These are phyloP conservation scores for Conchocele bisecta DNA, from an alignment of 2,888 invertebrate genomes.

Conservation along the genomic window DNA sequence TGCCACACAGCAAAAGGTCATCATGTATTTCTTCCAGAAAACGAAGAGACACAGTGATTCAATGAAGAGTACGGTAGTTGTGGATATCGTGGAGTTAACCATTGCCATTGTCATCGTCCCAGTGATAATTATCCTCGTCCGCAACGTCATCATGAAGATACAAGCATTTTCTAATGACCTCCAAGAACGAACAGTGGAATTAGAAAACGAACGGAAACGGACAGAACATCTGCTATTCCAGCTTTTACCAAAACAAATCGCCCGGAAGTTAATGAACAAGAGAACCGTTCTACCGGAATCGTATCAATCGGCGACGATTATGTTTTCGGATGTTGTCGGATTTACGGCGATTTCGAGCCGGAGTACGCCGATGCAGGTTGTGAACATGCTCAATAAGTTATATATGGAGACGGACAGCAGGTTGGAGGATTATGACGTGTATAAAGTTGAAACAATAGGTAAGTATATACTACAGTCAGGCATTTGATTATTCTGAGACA, in stretches of 20 bases:
- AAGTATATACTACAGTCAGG: too few species aligned
- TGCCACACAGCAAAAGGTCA: too few species aligned
- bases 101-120: slow-evolving; percentile 41
- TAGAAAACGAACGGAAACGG: slow-evolving; percentile 52
- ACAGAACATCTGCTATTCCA: slow-evolving; percentile 54
- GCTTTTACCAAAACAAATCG: slow-evolving; percentile 55
- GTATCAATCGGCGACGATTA: slow-evolving; percentile 57
- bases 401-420: slow-evolving; percentile 71
- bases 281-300: slow-evolving; percentile 48
- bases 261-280: slow-evolving; percentile 45
- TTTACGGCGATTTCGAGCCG: slow-evolving; percentile 51
- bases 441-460: slow-evolving; percentile 77
- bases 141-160: slow-evolving; percentile 46
- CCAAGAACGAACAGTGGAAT: slow-evolving; percentile 37
- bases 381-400: slow-evolving; percentile 70
- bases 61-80: too few species aligned
- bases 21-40: too few species aligned
- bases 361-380: slow-evolving; percentile 74
- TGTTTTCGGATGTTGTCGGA: slow-evolving; percentile 60
- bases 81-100: slow-evolving; percentile 27
- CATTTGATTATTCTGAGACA: too few species aligned
- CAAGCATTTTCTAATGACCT: slow-evolving; percentile 42
- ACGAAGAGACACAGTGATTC: too few species aligned
- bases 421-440: slow-evolving; percentile 70
- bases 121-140: slow-evolving; percentile 30